Evolutionary conservation across 1,140 invertebrate species (phyloP), one percentile per base, ranked within the genome.

Genomic region (Polypedilum vanderplanki): DNA sequence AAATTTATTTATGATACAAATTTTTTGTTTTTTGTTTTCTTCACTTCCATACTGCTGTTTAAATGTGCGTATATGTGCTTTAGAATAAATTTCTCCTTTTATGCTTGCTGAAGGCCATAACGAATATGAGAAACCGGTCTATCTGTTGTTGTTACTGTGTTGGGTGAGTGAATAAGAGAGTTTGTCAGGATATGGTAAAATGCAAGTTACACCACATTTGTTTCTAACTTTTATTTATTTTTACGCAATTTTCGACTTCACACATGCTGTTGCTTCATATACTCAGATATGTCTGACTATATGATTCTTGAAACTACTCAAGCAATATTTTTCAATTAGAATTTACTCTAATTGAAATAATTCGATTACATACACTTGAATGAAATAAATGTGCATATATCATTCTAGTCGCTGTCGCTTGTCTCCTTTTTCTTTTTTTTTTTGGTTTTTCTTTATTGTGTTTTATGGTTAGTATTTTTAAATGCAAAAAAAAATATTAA

Each of bases 321-420:
- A n/a, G 46, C 46, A 57, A 70, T 22, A 70, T 70, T 70, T 70
- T 70, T 70, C 46, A 70, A 70, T 70, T 70, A 70, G 65, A 22
- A 70, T 70, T 18, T 18, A 70, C 8, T 70, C 65, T 70, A 70
- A 70, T 18, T 70, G 65, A 70, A 70, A 70, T 70, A 70, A 70
- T 70, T 70, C 17, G 20, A 70, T 70, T 70, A 70, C 10, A 15
- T 70, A 7, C 65, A 22, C 65, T 70, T 70, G 17, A 20, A 70
- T 22, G 17, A 20, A 70, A 18, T 8, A 20, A 70, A 70, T 70
- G 65, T 18, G 65, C 20, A 70, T 20, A 20, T 22, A 70, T 70
- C 20, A 20, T 70, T 70, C 12, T 57, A n/a, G 46, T 57, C 46
- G 4, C n/a, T 57, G 46, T 57, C 46, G 46, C 46, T 12, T 57